Evolutionary conservation across 2,797 vertebrate genomes (phyloP).

Genomic region (Trachops cirrhosus): DNA sequence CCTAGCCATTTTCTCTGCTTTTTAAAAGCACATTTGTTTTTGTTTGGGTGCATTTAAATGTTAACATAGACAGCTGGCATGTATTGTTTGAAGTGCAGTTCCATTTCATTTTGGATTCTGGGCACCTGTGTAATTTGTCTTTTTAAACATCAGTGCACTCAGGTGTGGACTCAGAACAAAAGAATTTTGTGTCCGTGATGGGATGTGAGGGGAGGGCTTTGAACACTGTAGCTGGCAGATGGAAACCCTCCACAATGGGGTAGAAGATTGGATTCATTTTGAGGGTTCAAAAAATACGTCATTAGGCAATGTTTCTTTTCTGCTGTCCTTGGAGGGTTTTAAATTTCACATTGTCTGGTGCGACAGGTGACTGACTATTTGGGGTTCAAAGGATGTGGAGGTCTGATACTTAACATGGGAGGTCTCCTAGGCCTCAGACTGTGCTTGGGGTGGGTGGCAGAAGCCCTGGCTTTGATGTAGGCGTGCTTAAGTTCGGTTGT

Average conservation of each 20-base stretch:
- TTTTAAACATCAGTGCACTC: conserved; percentile 48
- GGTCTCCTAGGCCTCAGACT: no score
- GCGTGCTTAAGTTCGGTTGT: background rate
- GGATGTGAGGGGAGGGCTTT: background rate
- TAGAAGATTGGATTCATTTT: conserved; percentile 24
- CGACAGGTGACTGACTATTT: background rate
- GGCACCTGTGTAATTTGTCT: conserved; percentile 49
- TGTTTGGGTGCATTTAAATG: conserved; percentile 69
- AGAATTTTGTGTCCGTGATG: conserved; percentile 61
- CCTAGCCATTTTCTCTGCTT: background rate
- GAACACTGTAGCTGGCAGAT: background rate
- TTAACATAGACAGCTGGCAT: conserved; percentile 33
- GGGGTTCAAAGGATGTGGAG: background rate
- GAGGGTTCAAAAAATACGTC: background rate
- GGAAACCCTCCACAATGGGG: background rate
- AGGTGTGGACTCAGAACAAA: conserved; percentile 57
- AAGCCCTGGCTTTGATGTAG: background rate
- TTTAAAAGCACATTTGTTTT: conserved; percentile 52
- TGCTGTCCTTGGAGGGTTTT: background rate
- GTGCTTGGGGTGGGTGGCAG: background rate
- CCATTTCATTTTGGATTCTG: conserved; percentile 53
- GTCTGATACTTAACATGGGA: accelerated
- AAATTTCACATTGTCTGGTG: background rate
- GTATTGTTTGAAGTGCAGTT: conserved; percentile 60
- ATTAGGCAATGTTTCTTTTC: background rate